A percentile compares a stretch with the other conserved stretches of the same genome.
Evolutionary conservation across 1,140 invertebrate species (phyloP).

Genomic region (Heliconius eleuchia): DNA sequence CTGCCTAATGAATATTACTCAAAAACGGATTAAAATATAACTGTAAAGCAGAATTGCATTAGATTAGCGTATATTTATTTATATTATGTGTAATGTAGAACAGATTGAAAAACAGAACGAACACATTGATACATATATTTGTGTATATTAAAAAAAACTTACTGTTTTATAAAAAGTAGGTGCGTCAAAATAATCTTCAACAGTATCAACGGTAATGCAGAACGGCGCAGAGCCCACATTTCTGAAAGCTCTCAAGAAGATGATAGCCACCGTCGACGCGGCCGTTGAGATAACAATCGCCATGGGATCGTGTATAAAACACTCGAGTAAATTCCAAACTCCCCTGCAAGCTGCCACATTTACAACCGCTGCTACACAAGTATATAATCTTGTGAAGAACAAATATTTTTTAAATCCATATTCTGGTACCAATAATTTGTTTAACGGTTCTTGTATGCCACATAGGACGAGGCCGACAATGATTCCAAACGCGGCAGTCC

Average conservation of each 20-base stretch:
- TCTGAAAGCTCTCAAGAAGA: constrained; percentile 42
- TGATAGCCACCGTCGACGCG: constrained; percentile 39
- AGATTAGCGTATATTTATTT: too few species aligned
- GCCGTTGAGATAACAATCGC: constrained; percentile 38
- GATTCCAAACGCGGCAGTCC: constrained; percentile 41
- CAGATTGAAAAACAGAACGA: too few species aligned
- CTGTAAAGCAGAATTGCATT: too few species aligned
- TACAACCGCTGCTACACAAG: constrained; percentile 38
- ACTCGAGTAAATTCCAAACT: constrained; percentile 49
- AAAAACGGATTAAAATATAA: too few species aligned
- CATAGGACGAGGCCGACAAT: constrained; percentile 42
- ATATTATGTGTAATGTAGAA: too few species aligned
- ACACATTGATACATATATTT: not conserved
- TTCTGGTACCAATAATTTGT: constrained; percentile 38
- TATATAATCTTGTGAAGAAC: constrained; percentile 45
- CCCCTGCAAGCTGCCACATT: constrained; percentile 48
- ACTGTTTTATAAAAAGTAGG: constrained; percentile 53
- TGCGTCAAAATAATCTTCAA: constrained; percentile 50
- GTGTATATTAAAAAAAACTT: constrained; percentile 25
- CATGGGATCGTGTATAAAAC: constrained; percentile 28
- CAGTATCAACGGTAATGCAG: constrained; percentile 40
- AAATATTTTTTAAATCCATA: constrained; percentile 41
- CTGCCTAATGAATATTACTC: too few species aligned
- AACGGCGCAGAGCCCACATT: constrained; percentile 47
- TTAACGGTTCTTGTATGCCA: constrained; percentile 39